These are phyloP conservation scores for Drosophila melanica DNA, from an alignment of 1,140 invertebrate genomes.

Conservation along the genomic window DNA sequence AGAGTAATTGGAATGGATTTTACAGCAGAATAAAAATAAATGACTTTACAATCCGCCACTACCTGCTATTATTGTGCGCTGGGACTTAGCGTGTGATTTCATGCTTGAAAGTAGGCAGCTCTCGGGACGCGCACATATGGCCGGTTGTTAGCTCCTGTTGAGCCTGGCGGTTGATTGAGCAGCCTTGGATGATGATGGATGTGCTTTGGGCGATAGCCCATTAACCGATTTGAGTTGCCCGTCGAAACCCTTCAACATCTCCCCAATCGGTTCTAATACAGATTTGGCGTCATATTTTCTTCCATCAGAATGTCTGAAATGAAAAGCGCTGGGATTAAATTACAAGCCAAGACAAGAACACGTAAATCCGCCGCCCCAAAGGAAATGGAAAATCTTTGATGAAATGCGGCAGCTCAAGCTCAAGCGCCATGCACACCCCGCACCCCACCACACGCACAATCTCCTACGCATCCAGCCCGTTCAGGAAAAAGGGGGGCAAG, in stretches of 20 bases:
- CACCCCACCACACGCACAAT: constrained; percentile 11
- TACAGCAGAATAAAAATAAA: neutral
- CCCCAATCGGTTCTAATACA: constrained; percentile 5
- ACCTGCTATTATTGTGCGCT: neutral
- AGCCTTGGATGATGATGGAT: constrained; percentile 22
- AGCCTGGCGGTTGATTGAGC: constrained; percentile 23
- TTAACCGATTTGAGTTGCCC: neutral
- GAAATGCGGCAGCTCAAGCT: constrained; percentile 51
- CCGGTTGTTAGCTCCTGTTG: neutral
- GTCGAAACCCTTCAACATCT: constrained; percentile 7
- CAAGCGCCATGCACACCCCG: constrained; percentile 2
- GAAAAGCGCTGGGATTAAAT: constrained; percentile 64
- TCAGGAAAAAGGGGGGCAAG: neutral
- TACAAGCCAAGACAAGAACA: constrained; percentile 43
- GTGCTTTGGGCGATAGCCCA: neutral
- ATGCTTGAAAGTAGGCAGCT: neutral
- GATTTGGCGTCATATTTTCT: constrained; percentile 14
- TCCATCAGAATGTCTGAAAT: constrained; percentile 23
- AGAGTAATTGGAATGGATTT: too few species aligned
- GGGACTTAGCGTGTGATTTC: neutral
- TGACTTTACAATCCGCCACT: neutral
- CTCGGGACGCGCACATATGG: constrained; percentile 3
- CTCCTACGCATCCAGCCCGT: neutral
- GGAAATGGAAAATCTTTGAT: constrained; percentile 63
- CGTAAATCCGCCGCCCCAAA: constrained; percentile 25